Evolutionary conservation across 2,113 vertebrate genomes (phyloP), one percentile per base, ranked within the genome.

Genomic region (Lathamus discolor): DNA sequence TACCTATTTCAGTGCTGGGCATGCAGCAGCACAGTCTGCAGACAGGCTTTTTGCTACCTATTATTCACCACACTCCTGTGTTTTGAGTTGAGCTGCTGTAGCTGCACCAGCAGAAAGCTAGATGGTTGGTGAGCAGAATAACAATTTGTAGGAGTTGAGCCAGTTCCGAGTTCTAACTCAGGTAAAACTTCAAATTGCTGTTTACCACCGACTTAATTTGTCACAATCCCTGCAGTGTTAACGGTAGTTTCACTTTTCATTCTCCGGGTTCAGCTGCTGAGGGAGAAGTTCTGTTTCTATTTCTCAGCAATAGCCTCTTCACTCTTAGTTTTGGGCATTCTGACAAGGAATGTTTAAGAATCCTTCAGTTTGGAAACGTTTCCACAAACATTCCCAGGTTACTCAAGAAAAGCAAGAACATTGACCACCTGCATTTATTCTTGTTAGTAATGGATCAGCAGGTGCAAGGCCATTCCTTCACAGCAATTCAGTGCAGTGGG

Each of bases 201-300:
- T 27, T 78, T 48, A 4, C 23, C 18, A 31, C 2, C 4, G 14
- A 35, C 23, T 23, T 19, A 1, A 1, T 3, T 33, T 17, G 55
- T 2, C 63, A n/a, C 37, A 62, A 63, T 55, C 18, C 33, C 35
- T n/a, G 33, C 39, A 43, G 17, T 11, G 39, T 20, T 43, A 31
- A 11, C 0, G 6, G 9, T 5, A 39, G 88, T 96, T 96, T 96
- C 83, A 72, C 46, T 96, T 96, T 94, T 51, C 35, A 22, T 95
- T 96, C 48, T 63, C 74, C 33, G 19, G 23, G 52, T 24, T 52
- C 28, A 55, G 54, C 54, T 92, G n/a, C 22, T 29, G 23, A 67
- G 24, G 57, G 28, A 89, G 55, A 6, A 83, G 55, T 51, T 67
- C 63, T 19, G 67, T 95, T 96, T 96, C 88, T 19, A 8, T 91